Evolutionary conservation across 1,140 invertebrate genomes (phyloP).

Genomic region (Drosophila subobscura): DNA sequence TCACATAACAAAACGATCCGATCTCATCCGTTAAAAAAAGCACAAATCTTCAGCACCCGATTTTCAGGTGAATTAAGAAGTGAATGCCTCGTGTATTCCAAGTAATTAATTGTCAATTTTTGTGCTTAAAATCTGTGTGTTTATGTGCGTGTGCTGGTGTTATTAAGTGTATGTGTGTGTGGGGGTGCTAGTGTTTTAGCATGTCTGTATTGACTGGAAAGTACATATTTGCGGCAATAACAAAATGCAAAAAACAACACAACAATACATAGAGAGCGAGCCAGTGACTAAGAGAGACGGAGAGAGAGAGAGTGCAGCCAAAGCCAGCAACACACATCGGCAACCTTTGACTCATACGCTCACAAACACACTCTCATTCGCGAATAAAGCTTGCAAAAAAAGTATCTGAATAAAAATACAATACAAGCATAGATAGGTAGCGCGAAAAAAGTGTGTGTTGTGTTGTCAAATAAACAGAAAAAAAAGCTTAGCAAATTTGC

Average conservation of each 20-base stretch:
- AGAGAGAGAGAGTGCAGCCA: constrained; percentile 37
- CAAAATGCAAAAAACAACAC: constrained; percentile 43
- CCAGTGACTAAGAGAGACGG: constrained; percentile 44
- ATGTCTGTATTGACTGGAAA: constrained; percentile 67
- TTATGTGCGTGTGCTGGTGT: constrained; percentile 52
- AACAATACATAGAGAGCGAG: constrained; percentile 1
- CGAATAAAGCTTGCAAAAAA: constrained; percentile 58
- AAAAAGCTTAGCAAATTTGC: constrained; percentile 58
- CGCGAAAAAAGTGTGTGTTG: constrained; percentile 47
- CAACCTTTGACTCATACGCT: constrained; percentile 57
- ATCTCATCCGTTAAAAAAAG: constrained; percentile 27
- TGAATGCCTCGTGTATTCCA: too few species aligned
- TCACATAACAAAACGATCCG: constrained; percentile 36
- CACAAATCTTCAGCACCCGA: too few species aligned
- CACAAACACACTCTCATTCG: constrained; percentile 12
- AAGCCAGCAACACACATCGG: constrained; percentile 38
- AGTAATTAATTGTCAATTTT: constrained; percentile 29
- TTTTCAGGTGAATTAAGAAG: too few species aligned
- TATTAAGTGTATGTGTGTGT: constrained; percentile 34
- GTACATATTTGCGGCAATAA: constrained; percentile 65
- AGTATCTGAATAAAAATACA: constrained; percentile 35
- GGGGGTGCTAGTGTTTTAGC: constrained; percentile 16
- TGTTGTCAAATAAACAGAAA: constrained; percentile 65
- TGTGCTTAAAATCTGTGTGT: constrained; percentile 61
- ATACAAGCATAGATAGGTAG: constrained; percentile 8